A percentile compares a stretch with the other conserved stretches of the same genome.
phyloP scores from a whole-genome alignment of 2,888 invertebrate genomes.

The Lithophane semibrunnea region DNA sequence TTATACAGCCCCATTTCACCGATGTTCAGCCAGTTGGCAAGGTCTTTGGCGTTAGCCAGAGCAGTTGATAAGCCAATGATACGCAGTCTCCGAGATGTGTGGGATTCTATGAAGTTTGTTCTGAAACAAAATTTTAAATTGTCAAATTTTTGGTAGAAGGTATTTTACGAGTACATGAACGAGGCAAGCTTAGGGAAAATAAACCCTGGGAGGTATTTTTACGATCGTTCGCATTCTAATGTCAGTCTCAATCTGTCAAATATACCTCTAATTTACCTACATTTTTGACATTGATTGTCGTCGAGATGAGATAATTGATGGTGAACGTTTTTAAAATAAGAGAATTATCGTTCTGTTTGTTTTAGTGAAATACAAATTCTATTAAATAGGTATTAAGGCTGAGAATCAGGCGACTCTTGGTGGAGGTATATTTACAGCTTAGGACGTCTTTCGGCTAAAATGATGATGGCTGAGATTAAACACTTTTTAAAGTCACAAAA shows the following conservation, averaged over 20 bases:
- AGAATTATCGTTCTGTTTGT: neutral
- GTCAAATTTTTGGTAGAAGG: neutral
- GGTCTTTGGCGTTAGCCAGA: constrained; percentile 98
- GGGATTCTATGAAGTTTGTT: constrained; percentile 98
- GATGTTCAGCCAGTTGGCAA: constrained; percentile 99
- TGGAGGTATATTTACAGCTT: neutral
- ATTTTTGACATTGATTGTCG: too few relatives aligned
- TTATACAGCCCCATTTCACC: constrained; percentile 97
- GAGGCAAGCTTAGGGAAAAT: neutral
- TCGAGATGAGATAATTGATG: too few relatives aligned
- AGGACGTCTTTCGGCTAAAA: neutral
- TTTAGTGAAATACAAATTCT: neutral
- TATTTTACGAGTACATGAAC: neutral
- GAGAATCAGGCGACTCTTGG: neutral
- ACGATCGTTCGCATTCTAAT: too few relatives aligned
- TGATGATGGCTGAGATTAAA: neutral
- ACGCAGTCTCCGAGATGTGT: constrained; percentile 95
- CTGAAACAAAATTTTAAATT: constrained; percentile 81
- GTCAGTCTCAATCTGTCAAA: too few relatives aligned
- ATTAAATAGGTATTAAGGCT: neutral
- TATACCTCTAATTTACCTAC: too few relatives aligned
- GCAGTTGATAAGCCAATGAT: constrained; percentile 99
- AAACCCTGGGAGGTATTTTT: neutral
- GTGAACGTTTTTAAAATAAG: too few relatives aligned
- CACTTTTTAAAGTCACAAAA: neutral